A percentile compares a stretch with the other conserved stretches of the same genome.
Conservation (phyloP, 2,113 vertebrate species). For the Hystrix brachyura region DNA sequence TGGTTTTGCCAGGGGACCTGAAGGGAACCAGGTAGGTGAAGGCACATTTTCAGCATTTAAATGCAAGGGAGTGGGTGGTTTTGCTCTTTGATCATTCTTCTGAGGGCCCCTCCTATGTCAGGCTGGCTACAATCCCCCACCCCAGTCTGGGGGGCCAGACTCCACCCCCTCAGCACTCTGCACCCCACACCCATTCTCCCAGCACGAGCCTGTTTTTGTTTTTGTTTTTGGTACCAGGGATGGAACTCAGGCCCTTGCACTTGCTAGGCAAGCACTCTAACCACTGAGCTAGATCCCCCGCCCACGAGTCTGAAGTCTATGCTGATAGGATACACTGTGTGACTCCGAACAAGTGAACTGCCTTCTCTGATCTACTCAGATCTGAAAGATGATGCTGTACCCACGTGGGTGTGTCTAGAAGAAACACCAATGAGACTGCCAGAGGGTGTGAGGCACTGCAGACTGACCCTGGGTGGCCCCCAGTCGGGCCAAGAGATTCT, state of each 20-base stretch:
- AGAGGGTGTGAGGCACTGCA: not conserved
- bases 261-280: too few species aligned
- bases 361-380: constrained; percentile 3
- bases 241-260: too few species aligned
- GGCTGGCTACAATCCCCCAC: not conserved
- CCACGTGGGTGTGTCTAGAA: not conserved
- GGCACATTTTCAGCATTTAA: not conserved
- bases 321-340: not conserved
- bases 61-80: not conserved
- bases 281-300: too few species aligned
- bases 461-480: not conserved
- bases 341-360: not conserved
- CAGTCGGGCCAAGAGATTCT: not conserved
- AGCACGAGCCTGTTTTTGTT: not conserved
- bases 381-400: not conserved
- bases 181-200: too few species aligned
- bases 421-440: not conserved
- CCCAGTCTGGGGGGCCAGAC: not conserved
- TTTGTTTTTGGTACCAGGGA: too few species aligned
- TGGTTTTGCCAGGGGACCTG: not conserved
- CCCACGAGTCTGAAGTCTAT: not conserved
- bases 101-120: not conserved
- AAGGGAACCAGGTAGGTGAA: not conserved
- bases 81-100: not conserved
- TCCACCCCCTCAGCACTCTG: not conserved